These are phyloP conservation scores for Ardeotis arabs DNA, from an alignment of 2,113 vertebrate species.

Conservation along the genomic window DNA sequence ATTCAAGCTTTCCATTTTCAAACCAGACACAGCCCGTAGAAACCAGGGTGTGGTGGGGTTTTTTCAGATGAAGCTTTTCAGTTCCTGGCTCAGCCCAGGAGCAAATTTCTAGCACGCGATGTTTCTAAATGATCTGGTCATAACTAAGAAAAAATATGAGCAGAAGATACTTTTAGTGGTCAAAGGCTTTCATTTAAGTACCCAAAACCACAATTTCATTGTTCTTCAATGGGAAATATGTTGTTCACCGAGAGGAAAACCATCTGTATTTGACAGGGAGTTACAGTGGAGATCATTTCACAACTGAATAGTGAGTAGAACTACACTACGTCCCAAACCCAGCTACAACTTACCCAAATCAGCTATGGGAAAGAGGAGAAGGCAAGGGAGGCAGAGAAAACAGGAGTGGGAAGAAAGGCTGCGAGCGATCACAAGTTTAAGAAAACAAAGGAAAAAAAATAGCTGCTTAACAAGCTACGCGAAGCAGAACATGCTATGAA, in stretches of 20 bases:
- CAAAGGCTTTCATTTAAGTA: neutral
- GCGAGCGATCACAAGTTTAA: constrained; percentile 20
- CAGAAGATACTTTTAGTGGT: neutral
- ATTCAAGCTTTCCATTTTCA: neutral
- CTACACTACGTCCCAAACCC: neutral
- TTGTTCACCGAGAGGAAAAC: neutral
- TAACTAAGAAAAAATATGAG: neutral
- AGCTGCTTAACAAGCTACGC: neutral
- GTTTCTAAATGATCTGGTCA: neutral
- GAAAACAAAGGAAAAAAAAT: neutral
- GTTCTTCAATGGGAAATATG: neutral
- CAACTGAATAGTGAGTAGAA: neutral
- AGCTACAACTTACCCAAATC: neutral
- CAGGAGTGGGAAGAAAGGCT: neutral
- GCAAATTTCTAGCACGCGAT: neutral
- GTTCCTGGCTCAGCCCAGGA: neutral
- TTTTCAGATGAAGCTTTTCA: constrained; percentile 8
- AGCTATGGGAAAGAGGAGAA: neutral
- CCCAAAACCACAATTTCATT: neutral
- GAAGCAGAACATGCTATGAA: neutral
- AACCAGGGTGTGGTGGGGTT: neutral
- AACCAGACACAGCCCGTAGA: neutral
- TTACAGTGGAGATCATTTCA: neutral
- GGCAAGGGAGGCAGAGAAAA: constrained; percentile 21
- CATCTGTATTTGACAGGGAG: neutral